Percentiles rank a stretch among this genome's conserved stretches.
Evolutionary conservation across 2,797 vertebrate genomes (phyloP).

Genomic region (Periparus ater): DNA sequence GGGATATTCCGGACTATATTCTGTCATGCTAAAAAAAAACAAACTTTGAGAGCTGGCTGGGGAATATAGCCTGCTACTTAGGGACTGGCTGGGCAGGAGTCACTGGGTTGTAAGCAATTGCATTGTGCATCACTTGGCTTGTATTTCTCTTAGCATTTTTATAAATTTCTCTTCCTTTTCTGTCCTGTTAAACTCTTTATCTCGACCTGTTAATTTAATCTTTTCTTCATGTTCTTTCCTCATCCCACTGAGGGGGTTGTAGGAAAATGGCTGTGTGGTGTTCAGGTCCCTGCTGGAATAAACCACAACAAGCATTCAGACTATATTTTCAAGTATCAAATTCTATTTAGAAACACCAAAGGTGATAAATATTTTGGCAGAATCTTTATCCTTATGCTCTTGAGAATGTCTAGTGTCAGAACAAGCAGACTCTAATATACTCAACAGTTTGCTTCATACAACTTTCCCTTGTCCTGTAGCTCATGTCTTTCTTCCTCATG

Average conservation of each 20-base stretch:
- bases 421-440: background rate
- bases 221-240: background rate
- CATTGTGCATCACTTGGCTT: rapidly evolving
- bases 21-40: background rate
- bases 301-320: background rate
- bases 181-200: background rate
- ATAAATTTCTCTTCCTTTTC: background rate
- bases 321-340: background rate
- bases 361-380: background rate
- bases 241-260: rapidly evolving
- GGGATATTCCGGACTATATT: background rate
- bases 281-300: background rate
- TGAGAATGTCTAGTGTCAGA: background rate
- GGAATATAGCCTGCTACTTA: background rate
- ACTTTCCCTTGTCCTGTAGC: background rate
- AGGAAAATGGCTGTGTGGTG: background rate
- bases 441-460: background rate
- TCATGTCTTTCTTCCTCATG: background rate
- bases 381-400: background rate
- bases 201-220: rapidly evolving
- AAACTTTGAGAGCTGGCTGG: rapidly evolving
- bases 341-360: background rate
- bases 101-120: background rate
- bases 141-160: background rate
- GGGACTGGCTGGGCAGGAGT: background rate